Conservation (phyloP, 1,140 invertebrate species). For the Limonius californicus region DNA sequence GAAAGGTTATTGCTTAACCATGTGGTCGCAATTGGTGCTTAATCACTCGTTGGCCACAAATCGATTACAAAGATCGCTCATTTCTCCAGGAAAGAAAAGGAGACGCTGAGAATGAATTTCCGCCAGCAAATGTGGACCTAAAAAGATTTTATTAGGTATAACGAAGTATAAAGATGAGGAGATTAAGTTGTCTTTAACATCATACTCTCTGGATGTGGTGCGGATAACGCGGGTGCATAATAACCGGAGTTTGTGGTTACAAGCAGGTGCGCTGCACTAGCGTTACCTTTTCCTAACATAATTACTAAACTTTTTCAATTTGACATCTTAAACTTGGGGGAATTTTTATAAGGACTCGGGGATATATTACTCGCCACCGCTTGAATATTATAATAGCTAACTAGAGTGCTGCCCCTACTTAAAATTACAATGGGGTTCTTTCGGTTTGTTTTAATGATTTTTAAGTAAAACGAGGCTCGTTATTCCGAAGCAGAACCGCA, state of each 20-base stretch:
- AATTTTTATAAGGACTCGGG: neutral
- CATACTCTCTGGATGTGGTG: neutral
- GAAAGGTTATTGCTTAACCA: no score
- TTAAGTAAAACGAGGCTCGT: no score
- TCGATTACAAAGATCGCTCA: no score
- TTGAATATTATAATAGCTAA: constrained; percentile 4
- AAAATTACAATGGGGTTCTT: no score
- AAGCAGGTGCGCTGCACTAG: constrained; percentile 6
- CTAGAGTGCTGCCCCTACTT: no score
- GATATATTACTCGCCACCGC: constrained; percentile 1
- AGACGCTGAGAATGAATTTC: no score
- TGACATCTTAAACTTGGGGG: neutral
- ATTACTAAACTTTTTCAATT: constrained; percentile 11
- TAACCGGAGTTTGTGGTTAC: constrained; percentile 2
- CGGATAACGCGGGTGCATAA: neutral
- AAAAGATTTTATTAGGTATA: neutral
- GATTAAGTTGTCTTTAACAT: constrained; percentile 9
- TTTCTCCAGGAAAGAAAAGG: no score
- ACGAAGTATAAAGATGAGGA: constrained; percentile 4
- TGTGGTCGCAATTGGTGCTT: no score
- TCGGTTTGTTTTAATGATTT: no score
- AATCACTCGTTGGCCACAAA: no score
- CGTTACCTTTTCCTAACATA: constrained; percentile 2
- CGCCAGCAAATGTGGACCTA: no score
- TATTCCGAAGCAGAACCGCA: no score